Conservation (phyloP, 2,113 vertebrate genomes). For the Meleagris gallopavo region DNA sequence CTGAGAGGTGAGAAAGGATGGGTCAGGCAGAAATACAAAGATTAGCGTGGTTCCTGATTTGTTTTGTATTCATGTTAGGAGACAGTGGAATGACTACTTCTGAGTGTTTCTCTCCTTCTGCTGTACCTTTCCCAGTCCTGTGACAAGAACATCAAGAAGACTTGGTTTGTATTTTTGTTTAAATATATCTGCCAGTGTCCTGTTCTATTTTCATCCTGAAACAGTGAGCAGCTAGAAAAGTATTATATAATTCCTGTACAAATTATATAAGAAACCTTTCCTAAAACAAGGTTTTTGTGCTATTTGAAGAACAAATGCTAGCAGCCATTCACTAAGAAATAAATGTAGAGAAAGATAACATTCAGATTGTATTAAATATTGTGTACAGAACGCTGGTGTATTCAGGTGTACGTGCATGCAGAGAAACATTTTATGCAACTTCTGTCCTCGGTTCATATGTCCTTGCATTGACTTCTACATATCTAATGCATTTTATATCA, state of each 20-base stretch:
- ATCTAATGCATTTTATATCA: rapidly evolving
- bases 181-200: slow-evolving; percentile 8
- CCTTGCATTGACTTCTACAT: not conserved
- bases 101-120: not conserved
- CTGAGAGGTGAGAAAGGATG: not conserved
- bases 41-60: not conserved
- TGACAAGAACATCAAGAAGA: slow-evolving; percentile 50
- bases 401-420: not conserved
- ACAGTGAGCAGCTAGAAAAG: not conserved
- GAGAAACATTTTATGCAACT: not conserved
- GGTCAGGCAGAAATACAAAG: not conserved
- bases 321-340: not conserved
- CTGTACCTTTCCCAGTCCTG: slow-evolving; percentile 8
- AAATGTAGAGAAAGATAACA: not conserved
- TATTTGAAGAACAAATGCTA: slow-evolving; percentile 7
- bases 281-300: not conserved
- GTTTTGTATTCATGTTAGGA: slow-evolving; percentile 47
- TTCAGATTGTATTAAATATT: slow-evolving; percentile 6
- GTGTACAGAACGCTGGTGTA: not conserved
- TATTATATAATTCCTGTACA: not conserved
- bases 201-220: slow-evolving; percentile 50
- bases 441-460: rapidly evolving
- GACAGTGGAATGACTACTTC: not conserved
- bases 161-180: slow-evolving; percentile 36
- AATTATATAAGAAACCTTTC: slow-evolving; percentile 31